These are phyloP conservation scores for Stichopus chloronotus DNA, from an alignment of 35 echinoderm and acorn worm species.

Conservation along the genomic window DNA sequence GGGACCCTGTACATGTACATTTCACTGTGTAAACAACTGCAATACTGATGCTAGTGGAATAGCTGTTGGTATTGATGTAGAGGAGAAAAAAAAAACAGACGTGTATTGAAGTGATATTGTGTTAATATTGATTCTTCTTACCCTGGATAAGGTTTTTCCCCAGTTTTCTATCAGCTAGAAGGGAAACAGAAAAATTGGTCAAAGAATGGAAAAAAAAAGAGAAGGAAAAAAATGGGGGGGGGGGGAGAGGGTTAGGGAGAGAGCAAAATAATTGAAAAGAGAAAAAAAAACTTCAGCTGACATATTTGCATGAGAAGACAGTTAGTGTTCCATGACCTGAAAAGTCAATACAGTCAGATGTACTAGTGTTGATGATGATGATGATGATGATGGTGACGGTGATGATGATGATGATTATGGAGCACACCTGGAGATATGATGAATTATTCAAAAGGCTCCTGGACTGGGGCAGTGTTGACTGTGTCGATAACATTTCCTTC, in stretches of 20 bases:
- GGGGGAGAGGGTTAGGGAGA: background rate
- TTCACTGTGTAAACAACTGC: background rate
- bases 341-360: background rate
- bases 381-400: background rate
- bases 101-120: conserved; percentile 5
- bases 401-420: background rate
- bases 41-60: background rate
- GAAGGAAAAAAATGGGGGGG: background rate
- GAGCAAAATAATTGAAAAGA: background rate
- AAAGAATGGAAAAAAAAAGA: background rate
- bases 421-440: background rate
- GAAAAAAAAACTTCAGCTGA: background rate
- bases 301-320: background rate
- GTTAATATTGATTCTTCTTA: background rate
- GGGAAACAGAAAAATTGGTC: background rate
- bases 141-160: background rate
- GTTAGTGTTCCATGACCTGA: background rate
- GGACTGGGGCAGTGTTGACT: too few species aligned
- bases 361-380: background rate
- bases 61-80: background rate
- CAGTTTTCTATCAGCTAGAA: background rate
- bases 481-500: background rate
- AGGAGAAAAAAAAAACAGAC: background rate
- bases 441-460: background rate
- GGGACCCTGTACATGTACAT: background rate